These are phyloP conservation scores for Mola mola DNA, from an alignment of 2,113 vertebrate genomes.

Conservation along the genomic window DNA sequence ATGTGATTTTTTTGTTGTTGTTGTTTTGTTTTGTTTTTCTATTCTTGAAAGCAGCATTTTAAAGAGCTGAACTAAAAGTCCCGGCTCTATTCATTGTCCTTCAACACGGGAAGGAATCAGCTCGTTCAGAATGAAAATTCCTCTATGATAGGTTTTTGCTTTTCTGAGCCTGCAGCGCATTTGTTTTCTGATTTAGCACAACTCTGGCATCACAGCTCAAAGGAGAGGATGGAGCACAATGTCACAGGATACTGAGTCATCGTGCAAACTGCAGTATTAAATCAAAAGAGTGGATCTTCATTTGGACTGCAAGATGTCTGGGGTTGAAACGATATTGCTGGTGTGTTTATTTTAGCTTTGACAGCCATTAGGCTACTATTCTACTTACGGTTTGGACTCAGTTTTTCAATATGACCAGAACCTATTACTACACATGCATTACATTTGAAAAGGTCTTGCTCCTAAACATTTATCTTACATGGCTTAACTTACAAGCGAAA, in stretches of 20 bases:
- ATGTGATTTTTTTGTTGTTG: constrained; percentile 48
- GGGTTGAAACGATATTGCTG: constrained; percentile 53
- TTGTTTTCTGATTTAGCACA: constrained; percentile 30
- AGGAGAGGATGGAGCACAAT: constrained; percentile 33
- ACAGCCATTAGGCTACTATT: constrained; percentile 52
- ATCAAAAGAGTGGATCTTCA: constrained; percentile 27
- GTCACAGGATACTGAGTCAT: constrained; percentile 43
- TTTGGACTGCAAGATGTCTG: constrained; percentile 39
- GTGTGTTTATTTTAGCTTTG: constrained; percentile 53
- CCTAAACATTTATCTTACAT: constrained; percentile 48
- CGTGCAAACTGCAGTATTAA: constrained; percentile 32
- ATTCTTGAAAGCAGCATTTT: constrained; percentile 64
- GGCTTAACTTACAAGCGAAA: constrained; percentile 68
- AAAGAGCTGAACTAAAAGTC: constrained; percentile 55
- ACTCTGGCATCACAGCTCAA: constrained; percentile 37
- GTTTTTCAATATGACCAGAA: constrained; percentile 47
- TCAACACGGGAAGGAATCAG: constrained; percentile 55
- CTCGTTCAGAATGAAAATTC: constrained; percentile 17
- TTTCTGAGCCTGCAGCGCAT: constrained; percentile 25
- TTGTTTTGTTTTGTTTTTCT: too few relatives aligned
- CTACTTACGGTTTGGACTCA: constrained; percentile 28
- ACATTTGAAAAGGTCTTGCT: constrained; percentile 53
- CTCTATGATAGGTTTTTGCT: constrained; percentile 19
- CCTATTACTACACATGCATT: constrained; percentile 76
- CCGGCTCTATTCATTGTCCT: constrained; percentile 61